Percentiles rank a stretch among this genome's conserved stretches.
Conservation (phyloP, 2,797 vertebrate species). For the Scyliorhinus canicula region DNA sequence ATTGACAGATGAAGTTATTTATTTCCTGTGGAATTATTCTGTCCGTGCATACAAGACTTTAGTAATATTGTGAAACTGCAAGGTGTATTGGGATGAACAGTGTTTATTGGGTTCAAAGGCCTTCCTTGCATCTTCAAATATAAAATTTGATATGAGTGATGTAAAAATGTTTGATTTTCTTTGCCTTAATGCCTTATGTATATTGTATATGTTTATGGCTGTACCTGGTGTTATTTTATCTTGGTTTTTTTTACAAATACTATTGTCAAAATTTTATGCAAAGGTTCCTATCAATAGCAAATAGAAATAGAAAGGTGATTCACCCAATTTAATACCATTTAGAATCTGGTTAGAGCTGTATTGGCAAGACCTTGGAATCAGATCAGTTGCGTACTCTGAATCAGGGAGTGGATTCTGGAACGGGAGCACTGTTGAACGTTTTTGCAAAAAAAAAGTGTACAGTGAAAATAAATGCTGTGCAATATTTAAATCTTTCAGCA, state of each 20-base stretch:
- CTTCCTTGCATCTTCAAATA: background rate
- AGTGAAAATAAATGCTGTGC: background rate
- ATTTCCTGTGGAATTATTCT: background rate
- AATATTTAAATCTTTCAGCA: background rate
- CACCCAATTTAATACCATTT: background rate
- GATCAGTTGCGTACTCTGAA: background rate
- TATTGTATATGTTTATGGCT: background rate
- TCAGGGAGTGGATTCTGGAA: background rate
- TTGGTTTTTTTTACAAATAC: background rate
- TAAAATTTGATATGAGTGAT: background rate
- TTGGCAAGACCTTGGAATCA: background rate
- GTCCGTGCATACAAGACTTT: background rate
- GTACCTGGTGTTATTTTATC: background rate
- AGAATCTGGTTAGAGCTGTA: background rate
- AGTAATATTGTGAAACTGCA: background rate
- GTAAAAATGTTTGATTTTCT: background rate
- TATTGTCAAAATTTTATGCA: background rate
- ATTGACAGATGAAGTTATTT: background rate
- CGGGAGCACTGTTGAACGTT: background rate
- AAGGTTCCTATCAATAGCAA: background rate
- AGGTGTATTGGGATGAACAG: background rate
- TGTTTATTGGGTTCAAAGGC: background rate
- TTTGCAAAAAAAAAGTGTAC: background rate
- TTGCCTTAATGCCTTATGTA: background rate
- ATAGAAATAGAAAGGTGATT: background rate